Base-by-base conservation (phyloP, 2,888 invertebrate species). In the Brenthis hecate region DNA sequence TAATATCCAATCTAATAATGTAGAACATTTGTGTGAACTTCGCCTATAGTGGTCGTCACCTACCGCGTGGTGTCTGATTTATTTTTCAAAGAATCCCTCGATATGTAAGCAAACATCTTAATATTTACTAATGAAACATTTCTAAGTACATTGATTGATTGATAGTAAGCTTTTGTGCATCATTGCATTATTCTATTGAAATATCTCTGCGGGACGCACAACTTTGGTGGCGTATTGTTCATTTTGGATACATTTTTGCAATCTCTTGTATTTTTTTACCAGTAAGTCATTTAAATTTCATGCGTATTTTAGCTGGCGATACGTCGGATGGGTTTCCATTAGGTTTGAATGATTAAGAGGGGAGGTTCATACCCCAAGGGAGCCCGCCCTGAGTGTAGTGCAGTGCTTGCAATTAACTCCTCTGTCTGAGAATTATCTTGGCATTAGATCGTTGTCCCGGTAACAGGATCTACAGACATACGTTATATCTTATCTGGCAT, bases 91-190 rank as follows among this genome's bases (percentile, higher is more conserved):
- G 91, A 92, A 92, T 85, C 80, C 81, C 85, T 80, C 86, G 86
- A 89, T 89, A 90, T 91, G 90, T 91, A 92, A 91, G 91, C 89
- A 92, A 92, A 92, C 92, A 92, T 92, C 92, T 92, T 91, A 92
- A 92, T 92, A 91, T 92, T 91, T 89, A 91, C 92, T 92, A 92
- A 92, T 92, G 91, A 91, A 92, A 91, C 89, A 88, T 91, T 88
- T 89, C 88, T 85, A 86, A 84, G 83, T 88, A 89, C 89, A 89
- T 87, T 92, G 92, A 92, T 92, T 89, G 92, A 92, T 92, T 90
- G 85, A 80, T 80, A 84, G 60, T 60, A 83, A 19, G 85, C 88
- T 88, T 89, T 89, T 88, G 88, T 90, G 88, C 85, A 80, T 83
- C 78, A 77, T 82, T 78, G 81, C 78, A 88, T 91, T 91, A 88